A percentile compares a stretch with the other conserved stretches of the same genome.
These are phyloP conservation scores for Andrena cerasifolii DNA, from an alignment of 1,140 invertebrate species.

Conservation along the genomic window DNA sequence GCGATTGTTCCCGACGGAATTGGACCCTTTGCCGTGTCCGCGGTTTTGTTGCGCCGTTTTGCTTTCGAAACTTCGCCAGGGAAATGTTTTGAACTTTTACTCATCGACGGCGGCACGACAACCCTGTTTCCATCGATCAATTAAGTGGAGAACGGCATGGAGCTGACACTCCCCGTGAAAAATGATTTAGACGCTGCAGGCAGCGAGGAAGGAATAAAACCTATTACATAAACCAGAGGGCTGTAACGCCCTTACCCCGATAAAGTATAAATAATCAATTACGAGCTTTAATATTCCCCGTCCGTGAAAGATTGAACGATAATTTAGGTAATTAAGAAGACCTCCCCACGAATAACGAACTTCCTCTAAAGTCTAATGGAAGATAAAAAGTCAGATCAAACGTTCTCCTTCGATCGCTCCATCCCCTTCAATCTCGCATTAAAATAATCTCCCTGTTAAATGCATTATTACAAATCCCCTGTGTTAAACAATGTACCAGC, in stretches of 20 bases:
- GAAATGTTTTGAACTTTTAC: not conserved
- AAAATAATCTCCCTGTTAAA: not conserved
- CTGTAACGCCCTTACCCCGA: not conserved
- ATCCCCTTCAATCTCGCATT: not conserved
- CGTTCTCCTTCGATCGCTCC: not conserved
- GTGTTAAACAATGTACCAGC: too few species aligned
- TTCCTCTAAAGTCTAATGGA: too few species aligned
- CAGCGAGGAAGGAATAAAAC: not conserved
- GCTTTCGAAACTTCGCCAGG: not conserved
- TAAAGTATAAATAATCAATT: not conserved
- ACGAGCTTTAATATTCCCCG: not conserved
- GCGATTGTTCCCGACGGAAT: too few species aligned
- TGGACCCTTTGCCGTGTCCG: not conserved
- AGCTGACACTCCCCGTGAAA: constrained; percentile 10
- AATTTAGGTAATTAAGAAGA: not conserved
- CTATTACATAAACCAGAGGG: not conserved
- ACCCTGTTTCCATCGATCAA: constrained; percentile 17
- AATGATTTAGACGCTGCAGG: not conserved
- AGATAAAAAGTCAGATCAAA: not conserved
- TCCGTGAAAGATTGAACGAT: not conserved
- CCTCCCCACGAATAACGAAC: not conserved
- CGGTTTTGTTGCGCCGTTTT: not conserved
- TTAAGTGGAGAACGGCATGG: constrained; percentile 1
- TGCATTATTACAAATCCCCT: not conserved
- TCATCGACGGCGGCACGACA: not conserved